Evolutionary conservation across 2,113 vertebrate genomes (phyloP).

Genomic region (Cochlearius cochlearius): DNA sequence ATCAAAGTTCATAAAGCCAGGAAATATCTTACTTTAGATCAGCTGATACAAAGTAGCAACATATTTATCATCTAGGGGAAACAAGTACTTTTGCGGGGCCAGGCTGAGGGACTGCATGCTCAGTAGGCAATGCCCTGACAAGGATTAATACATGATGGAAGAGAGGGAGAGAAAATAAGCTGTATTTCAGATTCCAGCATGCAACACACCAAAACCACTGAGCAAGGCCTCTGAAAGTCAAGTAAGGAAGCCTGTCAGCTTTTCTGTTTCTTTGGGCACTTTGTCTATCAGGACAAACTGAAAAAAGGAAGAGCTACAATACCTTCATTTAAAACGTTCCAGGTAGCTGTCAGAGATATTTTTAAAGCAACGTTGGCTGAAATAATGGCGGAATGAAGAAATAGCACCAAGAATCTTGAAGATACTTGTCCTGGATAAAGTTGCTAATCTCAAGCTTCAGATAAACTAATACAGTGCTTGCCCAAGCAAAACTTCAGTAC

Average conservation of each 20-base stretch:
- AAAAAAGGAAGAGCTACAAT: background rate
- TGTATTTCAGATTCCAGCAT: background rate
- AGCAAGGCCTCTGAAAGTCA: background rate
- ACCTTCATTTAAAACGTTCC: background rate
- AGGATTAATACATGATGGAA: background rate
- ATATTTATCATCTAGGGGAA: background rate
- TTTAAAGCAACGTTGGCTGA: background rate
- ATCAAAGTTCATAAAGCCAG: constrained; percentile 18
- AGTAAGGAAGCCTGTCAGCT: background rate
- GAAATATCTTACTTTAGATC: constrained; percentile 1
- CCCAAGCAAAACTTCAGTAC: background rate
- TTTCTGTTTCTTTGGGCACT: background rate
- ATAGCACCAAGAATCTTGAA: background rate
- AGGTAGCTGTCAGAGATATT: background rate
- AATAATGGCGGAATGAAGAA: background rate
- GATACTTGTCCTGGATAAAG: background rate
- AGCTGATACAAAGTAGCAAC: background rate
- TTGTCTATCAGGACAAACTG: background rate
- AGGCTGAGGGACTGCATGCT: background rate
- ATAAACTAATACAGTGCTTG: background rate
- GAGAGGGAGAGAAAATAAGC: background rate
- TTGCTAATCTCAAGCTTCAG: background rate
- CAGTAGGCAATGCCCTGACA: background rate
- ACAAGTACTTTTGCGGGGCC: background rate
- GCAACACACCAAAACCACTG: background rate